phyloP scores from a whole-genome alignment of 2,888 invertebrate species.

The Bellardia bayeri region DNA sequence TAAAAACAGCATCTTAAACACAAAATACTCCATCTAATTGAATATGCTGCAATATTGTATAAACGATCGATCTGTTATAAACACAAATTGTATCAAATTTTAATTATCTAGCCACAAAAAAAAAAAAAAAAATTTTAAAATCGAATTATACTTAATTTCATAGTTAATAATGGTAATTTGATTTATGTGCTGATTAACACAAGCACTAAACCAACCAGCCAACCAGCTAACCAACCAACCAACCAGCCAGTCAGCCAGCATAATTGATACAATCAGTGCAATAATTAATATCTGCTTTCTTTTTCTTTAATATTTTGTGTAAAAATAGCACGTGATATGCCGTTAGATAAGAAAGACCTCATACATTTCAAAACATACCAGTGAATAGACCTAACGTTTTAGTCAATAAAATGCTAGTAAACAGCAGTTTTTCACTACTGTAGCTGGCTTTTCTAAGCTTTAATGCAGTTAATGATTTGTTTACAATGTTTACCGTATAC shows the following conservation, averaged over 20 bases:
- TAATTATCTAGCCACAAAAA: not conserved
- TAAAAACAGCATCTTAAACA: not conserved
- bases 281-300: slow-evolving; percentile 44
- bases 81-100: not conserved
- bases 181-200: slow-evolving; percentile 60
- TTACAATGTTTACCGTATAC: slow-evolving; percentile 19
- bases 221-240: not conserved
- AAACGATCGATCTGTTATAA: not conserved
- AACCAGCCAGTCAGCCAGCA: not conserved
- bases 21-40: not conserved
- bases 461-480: slow-evolving; percentile 44
- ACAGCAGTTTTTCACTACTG: slow-evolving; percentile 25
- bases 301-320: not conserved
- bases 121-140: not conserved
- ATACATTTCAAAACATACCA: not conserved
- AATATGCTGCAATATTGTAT: slow-evolving; percentile 30
- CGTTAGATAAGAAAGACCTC: slow-evolving; percentile 43
- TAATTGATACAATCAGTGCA: slow-evolving; percentile 37
- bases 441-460: not conserved
- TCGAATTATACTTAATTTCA: slow-evolving; percentile 52
- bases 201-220: not conserved
- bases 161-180: slow-evolving; percentile 57
- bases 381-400: not conserved
- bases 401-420: slow-evolving; percentile 33
- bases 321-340: slow-evolving; percentile 64